Evolutionary conservation across 2,797 vertebrate genomes (phyloP), one percentile per base, ranked within the genome.

Genomic region (Trichosurus vulpecula): DNA sequence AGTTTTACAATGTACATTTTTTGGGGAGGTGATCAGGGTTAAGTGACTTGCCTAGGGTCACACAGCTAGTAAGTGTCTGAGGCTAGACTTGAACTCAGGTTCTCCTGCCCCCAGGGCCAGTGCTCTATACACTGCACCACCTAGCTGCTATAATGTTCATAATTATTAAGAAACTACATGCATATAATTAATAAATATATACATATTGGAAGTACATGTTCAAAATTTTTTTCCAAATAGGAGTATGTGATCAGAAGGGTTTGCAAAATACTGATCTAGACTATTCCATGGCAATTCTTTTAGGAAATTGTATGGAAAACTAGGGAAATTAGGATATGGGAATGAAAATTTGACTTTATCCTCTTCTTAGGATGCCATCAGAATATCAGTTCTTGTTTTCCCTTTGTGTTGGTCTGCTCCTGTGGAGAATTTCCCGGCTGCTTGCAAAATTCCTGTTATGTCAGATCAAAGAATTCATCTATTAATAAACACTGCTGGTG

Each of bases 361-460:
- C 58, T 90, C 16, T 12, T 90, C 19, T 96, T 91, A 52, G 16
- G 90, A 25, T 92, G 25, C 47, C 9, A 87, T 54, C 74, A 92
- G 57, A 90, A 90, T 55, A 90, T 91, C 2, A 10, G 22, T 81
- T 96, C 95, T 92, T 53, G 91, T n/a, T 93, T 56, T 66, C 57
- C 92, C 52, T 94, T 93, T 89, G n/a, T 93, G 27, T 96, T 52
- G 30, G n/a, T 92, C 90, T 92, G 25, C 54, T 95, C 93, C 41
- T 90, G 47, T 54, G 96, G 92, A 95, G 81, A 94, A 41, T 92
- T 90, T 93, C 90, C 35, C 81, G 57, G 2, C n/a, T 90, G 66
- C 94, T 61, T 94, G 57, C 95, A 96, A 94, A 93, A 94, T 95
- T 92, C 66, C 66, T 41, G n/a, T 94, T 66, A 57, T 95, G 92